A percentile compares a stretch with the other conserved stretches of the same genome.
Conservation (phyloP, 2,113 vertebrate species). For the Tachycineta bicolor region DNA sequence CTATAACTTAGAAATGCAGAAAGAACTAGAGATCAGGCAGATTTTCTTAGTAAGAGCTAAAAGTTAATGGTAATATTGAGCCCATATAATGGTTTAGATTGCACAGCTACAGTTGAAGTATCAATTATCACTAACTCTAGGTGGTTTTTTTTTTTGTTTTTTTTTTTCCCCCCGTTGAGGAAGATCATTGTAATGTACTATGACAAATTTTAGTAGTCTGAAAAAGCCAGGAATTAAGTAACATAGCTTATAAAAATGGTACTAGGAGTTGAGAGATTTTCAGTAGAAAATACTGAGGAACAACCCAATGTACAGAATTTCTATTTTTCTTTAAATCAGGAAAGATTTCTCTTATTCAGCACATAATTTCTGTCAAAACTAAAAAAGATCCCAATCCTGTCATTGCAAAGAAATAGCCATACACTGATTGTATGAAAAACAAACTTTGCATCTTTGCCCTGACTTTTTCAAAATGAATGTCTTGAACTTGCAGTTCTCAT, state of each 20-base stretch:
- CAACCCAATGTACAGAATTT: not conserved
- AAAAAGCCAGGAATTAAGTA: not conserved
- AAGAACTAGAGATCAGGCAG: not conserved
- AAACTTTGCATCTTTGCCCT: not conserved
- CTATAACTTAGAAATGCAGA: not conserved
- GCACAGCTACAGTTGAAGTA: not conserved
- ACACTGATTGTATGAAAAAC: not conserved
- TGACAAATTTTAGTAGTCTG: not conserved
- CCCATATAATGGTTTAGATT: not conserved
- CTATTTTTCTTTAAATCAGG: not conserved
- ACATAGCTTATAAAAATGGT: not conserved
- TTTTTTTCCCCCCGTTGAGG: not conserved
- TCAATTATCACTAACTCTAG: not conserved
- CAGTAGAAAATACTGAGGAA: not conserved
- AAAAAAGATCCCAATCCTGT: not conserved
- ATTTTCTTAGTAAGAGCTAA: not conserved
- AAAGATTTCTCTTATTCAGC: not conserved
- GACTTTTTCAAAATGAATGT: not conserved
- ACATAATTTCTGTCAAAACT: not conserved
- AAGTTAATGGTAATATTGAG: not conserved
- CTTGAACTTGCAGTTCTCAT: not conserved
- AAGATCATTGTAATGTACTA: not conserved
- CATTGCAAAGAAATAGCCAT: not conserved
- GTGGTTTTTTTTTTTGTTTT: not conserved
- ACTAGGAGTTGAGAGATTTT: not conserved